Evolutionary conservation across 37 sponge, comb jelly and placozoan species (phyloP).

Genomic region (Axinella damicornis): DNA sequence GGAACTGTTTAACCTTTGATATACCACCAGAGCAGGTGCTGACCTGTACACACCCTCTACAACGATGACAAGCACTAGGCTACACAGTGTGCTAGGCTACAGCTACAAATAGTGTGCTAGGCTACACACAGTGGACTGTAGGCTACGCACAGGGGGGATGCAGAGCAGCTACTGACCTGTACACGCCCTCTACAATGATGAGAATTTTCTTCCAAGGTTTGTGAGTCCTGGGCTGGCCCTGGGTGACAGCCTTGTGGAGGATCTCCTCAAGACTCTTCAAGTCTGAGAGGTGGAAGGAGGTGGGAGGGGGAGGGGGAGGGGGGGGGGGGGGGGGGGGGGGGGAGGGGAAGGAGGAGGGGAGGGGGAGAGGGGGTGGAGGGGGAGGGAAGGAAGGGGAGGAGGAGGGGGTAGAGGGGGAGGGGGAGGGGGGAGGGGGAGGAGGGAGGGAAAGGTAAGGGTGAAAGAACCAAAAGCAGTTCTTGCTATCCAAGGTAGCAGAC

Average conservation of each 20-base stretch:
- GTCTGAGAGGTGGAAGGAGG: constrained; percentile 59
- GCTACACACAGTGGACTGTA: no score
- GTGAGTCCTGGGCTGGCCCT: constrained; percentile 94
- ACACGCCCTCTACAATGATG: constrained; percentile 97
- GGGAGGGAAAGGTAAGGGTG: neutral
- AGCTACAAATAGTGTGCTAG: no score
- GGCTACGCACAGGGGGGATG: neutral
- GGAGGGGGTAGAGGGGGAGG: neutral
- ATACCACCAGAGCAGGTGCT: no score
- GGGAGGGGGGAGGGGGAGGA: neutral
- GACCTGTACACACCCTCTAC: no score
- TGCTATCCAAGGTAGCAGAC: no score
- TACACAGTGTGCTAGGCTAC: neutral
- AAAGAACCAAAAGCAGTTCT: no score
- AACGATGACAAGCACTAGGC: no score
- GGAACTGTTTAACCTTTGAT: no score
- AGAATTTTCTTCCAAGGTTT: constrained; percentile 98
- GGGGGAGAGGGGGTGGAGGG: neutral
- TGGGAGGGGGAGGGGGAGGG: neutral
- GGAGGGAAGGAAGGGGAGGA: neutral
- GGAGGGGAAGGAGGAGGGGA: neutral
- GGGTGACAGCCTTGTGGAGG: constrained; percentile 80
- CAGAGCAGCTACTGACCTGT: constrained; percentile 67
- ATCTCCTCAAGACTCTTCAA: constrained; percentile 81
- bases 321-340: neutral